Percentiles rank a stretch among this genome's conserved stretches.
phyloP scores from a whole-genome alignment of 2,797 vertebrate species.

The Ctenopoma multispine region DNA sequence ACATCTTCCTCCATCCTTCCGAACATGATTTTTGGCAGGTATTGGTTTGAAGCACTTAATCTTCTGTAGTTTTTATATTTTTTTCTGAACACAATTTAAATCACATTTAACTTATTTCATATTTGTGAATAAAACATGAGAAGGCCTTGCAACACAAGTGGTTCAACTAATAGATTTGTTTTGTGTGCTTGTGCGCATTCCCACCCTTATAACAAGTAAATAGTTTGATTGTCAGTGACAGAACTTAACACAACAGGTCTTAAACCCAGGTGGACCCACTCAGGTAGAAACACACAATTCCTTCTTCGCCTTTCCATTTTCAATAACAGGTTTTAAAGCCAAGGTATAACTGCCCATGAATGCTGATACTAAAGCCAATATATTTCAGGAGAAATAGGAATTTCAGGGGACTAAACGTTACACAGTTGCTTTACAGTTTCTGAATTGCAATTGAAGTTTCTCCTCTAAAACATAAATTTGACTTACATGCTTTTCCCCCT shows the following conservation, averaged over 20 bases:
- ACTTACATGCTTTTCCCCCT: slow-evolving; percentile 9
- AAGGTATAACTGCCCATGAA: slow-evolving; percentile 37
- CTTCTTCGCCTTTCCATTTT: slow-evolving; percentile 27
- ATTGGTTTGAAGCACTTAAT: slow-evolving; percentile 17
- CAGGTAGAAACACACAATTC: slow-evolving; percentile 19
- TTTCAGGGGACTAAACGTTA: slow-evolving; percentile 39
- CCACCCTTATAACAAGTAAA: slow-evolving; percentile 30
- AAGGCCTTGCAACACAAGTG: slow-evolving; percentile 31
- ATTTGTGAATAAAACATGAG: slow-evolving; percentile 28
- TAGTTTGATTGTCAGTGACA: slow-evolving; percentile 72
- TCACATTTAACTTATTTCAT: slow-evolving; percentile 29
- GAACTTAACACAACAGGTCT: slow-evolving; percentile 23
- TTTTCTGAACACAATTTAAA: slow-evolving; percentile 32
- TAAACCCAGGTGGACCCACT: slow-evolving; percentile 16
- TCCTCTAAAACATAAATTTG: slow-evolving; percentile 41
- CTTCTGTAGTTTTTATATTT: neutral
- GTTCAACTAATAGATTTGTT: slow-evolving; percentile 50
- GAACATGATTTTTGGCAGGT: slow-evolving; percentile 25
- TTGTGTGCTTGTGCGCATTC: slow-evolving; percentile 48
- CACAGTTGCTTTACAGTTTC: slow-evolving; percentile 53
- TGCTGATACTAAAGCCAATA: slow-evolving; percentile 55
- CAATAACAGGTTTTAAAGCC: slow-evolving; percentile 54
- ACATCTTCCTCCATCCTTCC: slow-evolving; percentile 18
- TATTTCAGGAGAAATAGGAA: slow-evolving; percentile 37
- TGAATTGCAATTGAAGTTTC: slow-evolving; percentile 36